Evolutionary conservation across 1,140 invertebrate species (phyloP).

Genomic region (Monomorium pharaonis): DNA sequence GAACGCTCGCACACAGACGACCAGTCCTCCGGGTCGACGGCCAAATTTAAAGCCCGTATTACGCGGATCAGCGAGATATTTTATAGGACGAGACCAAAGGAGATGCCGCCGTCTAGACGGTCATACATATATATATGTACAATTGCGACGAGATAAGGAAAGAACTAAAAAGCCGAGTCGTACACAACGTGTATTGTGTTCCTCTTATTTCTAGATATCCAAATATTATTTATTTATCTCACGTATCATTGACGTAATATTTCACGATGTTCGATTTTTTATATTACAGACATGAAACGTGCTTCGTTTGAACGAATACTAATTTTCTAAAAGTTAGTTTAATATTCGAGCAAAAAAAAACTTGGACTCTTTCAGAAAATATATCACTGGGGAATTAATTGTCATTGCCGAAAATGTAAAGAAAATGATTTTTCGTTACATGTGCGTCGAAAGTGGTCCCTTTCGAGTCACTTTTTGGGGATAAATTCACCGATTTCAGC

Average conservation of each 20-base stretch:
- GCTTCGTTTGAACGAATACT: not conserved
- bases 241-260: not conserved
- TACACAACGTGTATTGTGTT: not conserved
- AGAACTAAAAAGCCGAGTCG: not conserved
- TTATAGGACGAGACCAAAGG: conserved; percentile 8
- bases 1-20: conserved; percentile 2
- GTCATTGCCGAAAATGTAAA: not conserved
- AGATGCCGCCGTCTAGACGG: conserved; percentile 1
- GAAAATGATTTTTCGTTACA: not conserved
- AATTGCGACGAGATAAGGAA: not conserved
- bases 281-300: not conserved
- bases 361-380: not conserved
- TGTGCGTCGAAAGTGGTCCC: no score
- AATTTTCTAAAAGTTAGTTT: not conserved
- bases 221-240: not conserved
- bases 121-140: not conserved
- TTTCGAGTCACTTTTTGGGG: no score
- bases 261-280: not conserved
- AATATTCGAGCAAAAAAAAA: not conserved
- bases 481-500: no score
- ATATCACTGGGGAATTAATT: not conserved
- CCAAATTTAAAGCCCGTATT: conserved; percentile 62
- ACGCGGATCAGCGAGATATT: conserved; percentile 55
- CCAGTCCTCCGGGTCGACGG: conserved; percentile 17
- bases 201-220: not conserved